These are phyloP conservation scores for Drosophila virilis DNA, from an alignment of 1,140 invertebrate genomes.

Conservation along the genomic window DNA sequence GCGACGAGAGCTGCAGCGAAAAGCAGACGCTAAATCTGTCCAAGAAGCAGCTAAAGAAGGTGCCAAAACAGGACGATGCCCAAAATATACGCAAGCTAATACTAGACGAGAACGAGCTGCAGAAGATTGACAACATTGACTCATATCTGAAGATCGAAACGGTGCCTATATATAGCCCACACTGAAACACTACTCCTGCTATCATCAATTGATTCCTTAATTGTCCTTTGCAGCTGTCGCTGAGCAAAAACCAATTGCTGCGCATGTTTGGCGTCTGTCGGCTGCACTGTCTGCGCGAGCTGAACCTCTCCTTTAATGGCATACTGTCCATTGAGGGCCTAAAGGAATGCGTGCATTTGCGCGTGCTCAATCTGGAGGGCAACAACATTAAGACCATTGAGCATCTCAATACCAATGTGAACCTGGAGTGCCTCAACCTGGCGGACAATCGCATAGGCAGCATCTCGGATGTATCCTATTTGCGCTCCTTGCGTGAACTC, in stretches of 20 bases:
- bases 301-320: conserved; percentile 94
- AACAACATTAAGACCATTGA: conserved; percentile 92
- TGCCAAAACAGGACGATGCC: conserved; percentile 88
- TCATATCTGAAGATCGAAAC: conserved; percentile 91
- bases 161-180: conserved; percentile 85
- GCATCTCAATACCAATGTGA: conserved; percentile 91
- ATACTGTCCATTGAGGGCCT: conserved; percentile 95
- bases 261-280: conserved; percentile 94
- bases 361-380: conserved; percentile 87
- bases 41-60: conserved; percentile 89
- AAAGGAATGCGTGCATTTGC: conserved; percentile 92
- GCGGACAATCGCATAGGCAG: conserved; percentile 95
- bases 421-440: conserved; percentile 92
- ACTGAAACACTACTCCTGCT: too few species aligned
- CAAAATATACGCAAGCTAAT: conserved; percentile 90
- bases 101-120: conserved; percentile 94
- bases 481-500: conserved; percentile 89
- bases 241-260: conserved; percentile 92
- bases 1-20: conserved; percentile 68
- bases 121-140: conserved; percentile 94
- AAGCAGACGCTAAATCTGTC: conserved; percentile 87
- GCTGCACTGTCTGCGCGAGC: conserved; percentile 90
- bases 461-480: conserved; percentile 92
- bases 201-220: too few species aligned
- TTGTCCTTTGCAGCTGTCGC: conserved; percentile 88